Evolutionary conservation across 2,797 vertebrate genomes (phyloP), one percentile per base, ranked within the genome.

Genomic region (Darevskia mixta): DNA sequence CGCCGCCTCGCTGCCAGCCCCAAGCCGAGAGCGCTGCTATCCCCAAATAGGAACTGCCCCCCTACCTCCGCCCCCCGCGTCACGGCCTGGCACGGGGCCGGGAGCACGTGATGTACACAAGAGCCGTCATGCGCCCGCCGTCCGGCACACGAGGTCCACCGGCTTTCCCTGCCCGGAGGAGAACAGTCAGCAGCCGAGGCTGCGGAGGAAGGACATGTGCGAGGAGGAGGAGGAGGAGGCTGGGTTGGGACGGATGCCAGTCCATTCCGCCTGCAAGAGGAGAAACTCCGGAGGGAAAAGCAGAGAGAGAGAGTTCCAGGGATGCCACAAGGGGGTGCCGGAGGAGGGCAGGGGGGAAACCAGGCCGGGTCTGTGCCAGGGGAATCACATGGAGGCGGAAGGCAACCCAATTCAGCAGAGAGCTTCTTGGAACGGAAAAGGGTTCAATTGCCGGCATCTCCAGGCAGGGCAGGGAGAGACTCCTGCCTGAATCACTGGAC

Each of bases 91-190:
- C 82, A 90, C 49, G 1, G n/a, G 64, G 29, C 45, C 17, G 83
- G 86, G 86, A 38, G 64, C 86, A 90, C 55, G 89, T 90, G 86
- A 85, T 90, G 86, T 72, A 85, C 82, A 90, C 86, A 85, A 86
- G 78, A 67, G 17, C 83, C 8, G 58, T 89, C 88, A 84, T 89
- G 88, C 41, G 83, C 76, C 66, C 78, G 10, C 55, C 82, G 78
- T 89, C 83, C 78, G 32, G 78, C 89, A 84, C 69, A 69, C 61
- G 79, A 87, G 79, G 61, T 79, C 78, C 82, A 87, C 86, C 43
- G 71, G 79, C 89, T 77, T 55, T 85, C 72, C 79, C 82, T 18
- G 82, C 77, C 81, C 23, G 76, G 2, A 77, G 86, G 77, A 58
- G 76, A 76, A 87, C 58, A 84, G 77, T 55, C 77, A 67, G 66